Base-by-base conservation (phyloP, 1,140 invertebrate genomes). In the Drosophila santomea region DNA sequence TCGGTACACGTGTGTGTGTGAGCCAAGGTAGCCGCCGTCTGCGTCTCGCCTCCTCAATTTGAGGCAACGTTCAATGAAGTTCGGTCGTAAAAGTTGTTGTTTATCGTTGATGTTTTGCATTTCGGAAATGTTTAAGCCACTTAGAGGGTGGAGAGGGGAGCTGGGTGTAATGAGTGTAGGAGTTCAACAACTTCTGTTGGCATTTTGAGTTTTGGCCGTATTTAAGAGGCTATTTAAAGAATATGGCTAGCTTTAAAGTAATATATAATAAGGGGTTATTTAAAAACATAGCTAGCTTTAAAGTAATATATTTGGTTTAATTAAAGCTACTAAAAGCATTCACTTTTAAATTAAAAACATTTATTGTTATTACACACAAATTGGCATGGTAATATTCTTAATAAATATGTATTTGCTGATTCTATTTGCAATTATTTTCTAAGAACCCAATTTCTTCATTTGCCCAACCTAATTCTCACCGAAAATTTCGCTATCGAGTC, bases 61-160 rank as follows among this genome's bases (percentile, higher is more conserved):
- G 83, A 80, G 85, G 52, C 59, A 83, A 74, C 77, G 61, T 81
- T 82, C 80, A 80, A 89, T 88, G 76, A 88, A 88, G 89, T 89
- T 88, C 66, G 83, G 63, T 74, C 76, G 61, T 88, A 83, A 88
- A 88, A 80, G 67, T 74, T 66, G 61, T 89, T 88, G 76, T 89
- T 88, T 89, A 88, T 88, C 67, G 73, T 74, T 69, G 89, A 89
- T 80, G 64, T 80, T 84, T 84, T 85, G 81, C 80, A 84, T 84
- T 80, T 83, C 57, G 73, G 66, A 76, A 76, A 66, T 80, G 62
- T 47, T 66, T 20, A 71, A 58, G 50, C 32, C 41, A 28, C 20
- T 23, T 17, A 54, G 38, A 23, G 47, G 45, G 61, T 12, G 47
- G 47, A 32, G 62, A 14, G 63, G 56, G 15, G 12, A 6, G 32